Evolutionary conservation across 2,797 vertebrate genomes (phyloP).

Genomic region (Tapirus indicus): DNA sequence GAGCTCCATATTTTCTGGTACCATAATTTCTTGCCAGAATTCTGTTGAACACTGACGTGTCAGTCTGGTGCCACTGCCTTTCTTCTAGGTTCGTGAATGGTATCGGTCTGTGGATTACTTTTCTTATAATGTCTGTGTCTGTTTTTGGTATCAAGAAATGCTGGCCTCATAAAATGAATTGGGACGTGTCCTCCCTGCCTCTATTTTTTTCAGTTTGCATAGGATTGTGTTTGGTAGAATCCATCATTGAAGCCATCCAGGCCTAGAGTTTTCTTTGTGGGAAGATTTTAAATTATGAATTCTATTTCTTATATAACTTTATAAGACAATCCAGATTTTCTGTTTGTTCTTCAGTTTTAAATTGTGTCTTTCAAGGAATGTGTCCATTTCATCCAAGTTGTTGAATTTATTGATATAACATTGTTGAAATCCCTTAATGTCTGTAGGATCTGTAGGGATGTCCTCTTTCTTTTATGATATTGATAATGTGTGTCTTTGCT

Average conservation of each 20-base stretch:
- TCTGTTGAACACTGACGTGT: neutral
- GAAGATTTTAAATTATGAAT: slow-evolving; percentile 16
- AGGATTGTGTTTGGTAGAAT: neutral
- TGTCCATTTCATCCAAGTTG: neutral
- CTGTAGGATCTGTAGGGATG: neutral
- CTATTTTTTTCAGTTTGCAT: neutral
- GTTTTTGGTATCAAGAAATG: neutral
- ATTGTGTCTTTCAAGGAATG: neutral
- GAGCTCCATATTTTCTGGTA: neutral
- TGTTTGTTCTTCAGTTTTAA: neutral
- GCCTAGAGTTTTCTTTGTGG: neutral
- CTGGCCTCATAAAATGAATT: neutral
- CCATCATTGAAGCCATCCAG: neutral
- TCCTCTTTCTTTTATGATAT: neutral
- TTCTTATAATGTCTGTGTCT: neutral
- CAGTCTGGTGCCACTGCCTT: neutral
- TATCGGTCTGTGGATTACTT: neutral
- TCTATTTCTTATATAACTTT: neutral
- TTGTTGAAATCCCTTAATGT: neutral
- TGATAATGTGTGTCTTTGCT: neutral
- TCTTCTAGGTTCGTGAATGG: neutral
- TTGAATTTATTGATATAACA: neutral
- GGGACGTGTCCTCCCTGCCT: neutral
- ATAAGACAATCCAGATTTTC: neutral
- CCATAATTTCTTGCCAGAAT: neutral